phyloP scores from a whole-genome alignment of 1,140 invertebrate genomes.

The Drosophila busckii region DNA sequence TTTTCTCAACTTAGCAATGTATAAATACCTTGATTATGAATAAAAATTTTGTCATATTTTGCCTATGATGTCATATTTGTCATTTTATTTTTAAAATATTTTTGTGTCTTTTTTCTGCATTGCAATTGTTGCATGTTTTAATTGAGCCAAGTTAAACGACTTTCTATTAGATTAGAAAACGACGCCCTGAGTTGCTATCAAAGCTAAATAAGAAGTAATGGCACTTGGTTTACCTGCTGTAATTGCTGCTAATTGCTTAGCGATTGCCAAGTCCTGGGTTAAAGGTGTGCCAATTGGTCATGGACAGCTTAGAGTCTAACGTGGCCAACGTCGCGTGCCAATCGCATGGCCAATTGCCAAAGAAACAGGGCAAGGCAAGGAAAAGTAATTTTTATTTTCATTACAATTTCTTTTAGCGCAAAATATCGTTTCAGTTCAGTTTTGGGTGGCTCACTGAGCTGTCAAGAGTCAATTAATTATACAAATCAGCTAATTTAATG shows the following conservation, averaged over 20 bases:
- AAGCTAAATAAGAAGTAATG: conserved; percentile 24
- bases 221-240: conserved; percentile 26
- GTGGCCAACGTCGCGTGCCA: conserved; percentile 32
- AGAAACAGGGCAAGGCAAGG: conserved; percentile 21
- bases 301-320: conserved; percentile 23
- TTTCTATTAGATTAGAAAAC: conserved; percentile 56
- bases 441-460: conserved; percentile 14
- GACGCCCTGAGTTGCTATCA: conserved; percentile 16
- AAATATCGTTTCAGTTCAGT: conserved; percentile 21
- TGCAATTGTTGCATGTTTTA: conserved; percentile 24
- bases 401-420: conserved; percentile 16
- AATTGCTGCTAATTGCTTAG: conserved; percentile 51
- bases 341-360: conserved; percentile 4
- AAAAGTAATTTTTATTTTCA: conserved; percentile 21
- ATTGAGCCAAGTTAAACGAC: conserved; percentile 39
- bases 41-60: no score
- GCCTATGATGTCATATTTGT: no score
- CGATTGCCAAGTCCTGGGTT: conserved; percentile 33
- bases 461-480: conserved; percentile 38
- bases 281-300: conserved; percentile 63
- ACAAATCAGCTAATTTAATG: conserved; percentile 28
- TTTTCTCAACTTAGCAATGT: no score
- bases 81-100: no score
- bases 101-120: conserved; percentile 6
- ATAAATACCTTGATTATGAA: no score